Percentiles rank a stretch among this genome's conserved stretches.
Conservation (phyloP, 1,140 invertebrate species). For the Apis dorsata region DNA sequence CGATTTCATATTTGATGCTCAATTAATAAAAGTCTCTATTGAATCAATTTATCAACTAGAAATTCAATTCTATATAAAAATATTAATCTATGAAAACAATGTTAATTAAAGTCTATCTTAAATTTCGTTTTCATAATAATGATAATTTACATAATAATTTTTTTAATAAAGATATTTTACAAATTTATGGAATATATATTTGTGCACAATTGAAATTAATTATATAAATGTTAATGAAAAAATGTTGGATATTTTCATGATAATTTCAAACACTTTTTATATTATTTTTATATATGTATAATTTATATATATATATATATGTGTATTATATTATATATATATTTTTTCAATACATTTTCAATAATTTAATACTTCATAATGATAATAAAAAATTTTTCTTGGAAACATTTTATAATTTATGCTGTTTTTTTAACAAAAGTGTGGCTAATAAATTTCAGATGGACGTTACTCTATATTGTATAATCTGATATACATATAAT, state of each 20-base stretch:
- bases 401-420: not conserved
- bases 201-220: not conserved
- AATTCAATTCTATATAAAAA: not conserved
- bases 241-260: constrained; percentile 47
- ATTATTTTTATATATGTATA: not conserved
- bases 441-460: constrained; percentile 16
- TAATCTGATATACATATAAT: not conserved
- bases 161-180: not conserved
- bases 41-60: not conserved
- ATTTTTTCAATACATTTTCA: constrained; percentile 3
- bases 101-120: not conserved
- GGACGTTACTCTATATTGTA: constrained; percentile 23
- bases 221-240: constrained; percentile 23
- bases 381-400: not conserved
- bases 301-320: constrained; percentile 3
- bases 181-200: constrained; percentile 4
- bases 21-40: not conserved
- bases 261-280: constrained; percentile 4
- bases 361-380: not conserved
- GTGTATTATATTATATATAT: constrained; percentile 19
- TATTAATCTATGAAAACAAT: not conserved
- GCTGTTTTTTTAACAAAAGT: not conserved
- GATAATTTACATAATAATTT: not conserved
- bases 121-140: not conserved
- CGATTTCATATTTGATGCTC: not conserved